These are phyloP conservation scores for Cephus rjabovi DNA, from an alignment of 2,888 invertebrate species.

Conservation along the genomic window DNA sequence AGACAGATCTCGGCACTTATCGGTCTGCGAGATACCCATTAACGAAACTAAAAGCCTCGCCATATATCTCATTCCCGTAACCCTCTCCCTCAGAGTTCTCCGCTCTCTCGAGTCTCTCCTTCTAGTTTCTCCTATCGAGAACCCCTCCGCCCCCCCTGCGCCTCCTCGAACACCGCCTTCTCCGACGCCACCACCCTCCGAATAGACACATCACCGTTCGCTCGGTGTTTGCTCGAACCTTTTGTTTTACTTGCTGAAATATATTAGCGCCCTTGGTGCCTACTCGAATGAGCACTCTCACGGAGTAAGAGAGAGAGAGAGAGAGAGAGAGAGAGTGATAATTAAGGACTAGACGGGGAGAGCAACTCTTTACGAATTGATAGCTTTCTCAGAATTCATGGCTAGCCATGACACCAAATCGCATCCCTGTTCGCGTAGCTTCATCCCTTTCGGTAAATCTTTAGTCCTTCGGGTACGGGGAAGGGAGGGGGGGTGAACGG, in stretches of 20 bases:
- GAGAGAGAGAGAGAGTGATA: background rate
- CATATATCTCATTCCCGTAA: constrained; percentile 60
- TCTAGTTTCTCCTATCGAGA: constrained; percentile 30
- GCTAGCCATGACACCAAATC: background rate
- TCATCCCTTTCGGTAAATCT: background rate
- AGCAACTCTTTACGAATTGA: background rate
- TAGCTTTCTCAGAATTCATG: background rate
- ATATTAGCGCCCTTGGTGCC: constrained; percentile 48
- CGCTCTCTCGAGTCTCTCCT: constrained; percentile 19
- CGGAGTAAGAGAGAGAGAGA: background rate
- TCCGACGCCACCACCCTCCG: constrained; percentile 37
- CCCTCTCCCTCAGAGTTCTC: constrained; percentile 37
- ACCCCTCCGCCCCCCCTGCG: constrained; percentile 27
- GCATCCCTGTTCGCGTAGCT: background rate
- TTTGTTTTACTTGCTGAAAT: constrained; percentile 60
- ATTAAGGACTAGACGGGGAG: background rate
- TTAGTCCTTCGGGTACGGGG: background rate
- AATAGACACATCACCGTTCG: constrained; percentile 63
- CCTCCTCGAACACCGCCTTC: background rate
- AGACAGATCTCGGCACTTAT: constrained; percentile 67
- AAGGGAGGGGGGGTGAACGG: background rate
- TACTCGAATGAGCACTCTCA: background rate
- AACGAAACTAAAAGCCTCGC: constrained; percentile 67
- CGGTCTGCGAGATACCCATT: constrained; percentile 66
- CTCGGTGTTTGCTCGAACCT: constrained; percentile 54